Evolutionary conservation across 1,140 invertebrate genomes (phyloP), one percentile per base, ranked within the genome.

Genomic region (Galleria mellonella): DNA sequence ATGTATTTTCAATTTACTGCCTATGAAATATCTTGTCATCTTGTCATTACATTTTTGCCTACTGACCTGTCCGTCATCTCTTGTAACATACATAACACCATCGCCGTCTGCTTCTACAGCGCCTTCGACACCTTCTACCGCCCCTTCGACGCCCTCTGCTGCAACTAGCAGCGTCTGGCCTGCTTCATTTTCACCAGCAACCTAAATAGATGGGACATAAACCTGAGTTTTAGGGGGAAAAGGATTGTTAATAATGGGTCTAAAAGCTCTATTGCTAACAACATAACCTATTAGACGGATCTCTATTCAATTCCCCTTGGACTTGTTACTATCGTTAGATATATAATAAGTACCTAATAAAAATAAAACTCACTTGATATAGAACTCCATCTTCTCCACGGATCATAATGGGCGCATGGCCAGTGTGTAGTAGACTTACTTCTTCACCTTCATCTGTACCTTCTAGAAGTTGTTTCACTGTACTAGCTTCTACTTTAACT

Each of bases 121-220:
- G 0, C 90, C 89, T 2, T 92, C 92, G 0, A 93, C 92, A 42
- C 91, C 94, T 43, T 92, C 92, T 32, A 92, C 92, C 43, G 91
- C 89, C 0, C 92, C 92, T 49, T 92, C 90, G 6, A 90, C 90
- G 1, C 89, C 90, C 36, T 90, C 89, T n/a, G 87, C 87, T 15
- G 91, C 90, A 1, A 92, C 90, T 6, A 93, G 62, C 12, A 94
- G 74, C 0, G 92, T 93, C 59, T 94, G 92, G 0, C 93, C 92
- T 15, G 91, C 90, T 46, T 93, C 92, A 50, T 92, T 93, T 59
- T 94, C 91, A 5, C 93, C 92, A 0, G 93, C 90, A 12, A 95
- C 92, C 83, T 89, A 55, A 66, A 75, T 5, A 23, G 17, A n/a
- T n/a, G 81, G 17, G 41, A 42, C 15, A 30, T 5, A 27, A 29